Conservation (phyloP, 35 echinoderm and acorn worm genomes). For the Nesometra sesokonis region DNA sequence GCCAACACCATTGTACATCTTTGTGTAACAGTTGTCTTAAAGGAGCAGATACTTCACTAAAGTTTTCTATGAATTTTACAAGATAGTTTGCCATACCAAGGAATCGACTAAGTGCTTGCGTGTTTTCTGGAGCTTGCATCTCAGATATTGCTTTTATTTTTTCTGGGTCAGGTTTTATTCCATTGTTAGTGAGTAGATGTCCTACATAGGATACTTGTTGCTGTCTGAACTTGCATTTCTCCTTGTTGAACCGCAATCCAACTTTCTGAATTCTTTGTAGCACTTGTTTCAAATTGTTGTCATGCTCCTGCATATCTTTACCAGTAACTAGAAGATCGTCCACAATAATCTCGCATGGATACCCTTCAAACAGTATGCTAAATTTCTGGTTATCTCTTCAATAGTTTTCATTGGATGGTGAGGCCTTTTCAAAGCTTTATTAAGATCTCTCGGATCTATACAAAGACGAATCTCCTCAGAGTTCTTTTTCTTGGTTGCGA, state of each 20-base stretch:
- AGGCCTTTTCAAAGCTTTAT: constrained; percentile 30
- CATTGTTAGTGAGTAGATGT: neutral
- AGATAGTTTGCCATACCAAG: constrained; percentile 13
- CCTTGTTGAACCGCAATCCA: too few species aligned
- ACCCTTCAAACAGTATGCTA: neutral
- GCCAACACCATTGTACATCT: neutral
- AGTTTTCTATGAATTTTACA: constrained; percentile 22
- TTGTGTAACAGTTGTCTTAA: constrained; percentile 8
- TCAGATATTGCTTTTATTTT: constrained; percentile 8
- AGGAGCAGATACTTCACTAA: neutral
- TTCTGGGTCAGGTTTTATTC: constrained; percentile 10
- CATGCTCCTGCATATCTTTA: neutral
- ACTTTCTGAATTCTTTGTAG: too few species aligned
- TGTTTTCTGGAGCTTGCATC: constrained; percentile 3
- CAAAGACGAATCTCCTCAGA: constrained; percentile 22
- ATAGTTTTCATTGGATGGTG: constrained; percentile 36
- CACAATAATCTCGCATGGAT: constrained; percentile 5
- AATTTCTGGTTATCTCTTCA: constrained; percentile 9
- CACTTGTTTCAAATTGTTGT: too few species aligned
- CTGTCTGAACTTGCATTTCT: too few species aligned
- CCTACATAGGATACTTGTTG: too few species aligned
- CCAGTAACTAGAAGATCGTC: neutral
- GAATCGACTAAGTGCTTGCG: neutral
- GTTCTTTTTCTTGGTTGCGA: constrained; percentile 27
- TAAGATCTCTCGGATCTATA: constrained; percentile 30